A percentile compares a stretch with the other conserved stretches of the same genome.
Conservation (phyloP, 2,888 invertebrate genomes). For the Tipula lateralis region DNA sequence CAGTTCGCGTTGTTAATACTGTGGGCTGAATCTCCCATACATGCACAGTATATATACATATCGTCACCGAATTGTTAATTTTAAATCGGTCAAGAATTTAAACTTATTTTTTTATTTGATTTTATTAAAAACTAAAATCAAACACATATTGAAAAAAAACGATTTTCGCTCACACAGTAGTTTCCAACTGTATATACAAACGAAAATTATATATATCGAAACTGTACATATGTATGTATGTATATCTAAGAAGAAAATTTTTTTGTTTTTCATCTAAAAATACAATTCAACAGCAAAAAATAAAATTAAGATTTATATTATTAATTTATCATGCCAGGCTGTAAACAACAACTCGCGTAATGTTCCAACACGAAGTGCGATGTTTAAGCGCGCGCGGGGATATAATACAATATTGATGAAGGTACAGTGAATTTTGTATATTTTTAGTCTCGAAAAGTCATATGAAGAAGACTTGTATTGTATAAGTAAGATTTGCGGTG, state of each 20-base stretch:
- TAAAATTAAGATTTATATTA: background rate
- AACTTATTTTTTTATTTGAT: background rate
- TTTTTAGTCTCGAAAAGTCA: background rate
- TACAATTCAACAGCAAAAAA: background rate
- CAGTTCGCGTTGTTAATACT: background rate
- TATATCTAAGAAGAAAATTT: background rate
- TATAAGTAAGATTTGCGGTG: background rate
- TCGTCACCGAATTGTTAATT: background rate
- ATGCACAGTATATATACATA: background rate
- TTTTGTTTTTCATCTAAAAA: background rate
- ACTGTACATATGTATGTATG: background rate
- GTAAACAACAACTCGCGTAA: background rate
- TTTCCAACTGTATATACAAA: background rate
- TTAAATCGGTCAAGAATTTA: background rate
- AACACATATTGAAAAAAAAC: background rate
- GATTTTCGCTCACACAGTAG: background rate
- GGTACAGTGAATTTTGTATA: background rate
- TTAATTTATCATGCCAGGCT: background rate
- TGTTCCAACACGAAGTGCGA: background rate
- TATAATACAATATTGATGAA: background rate
- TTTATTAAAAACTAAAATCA: background rate
- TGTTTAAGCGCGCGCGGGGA: background rate
- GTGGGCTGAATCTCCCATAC: background rate
- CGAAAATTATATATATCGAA: background rate
- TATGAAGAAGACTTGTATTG: background rate